Evolutionary conservation across 2,888 invertebrate genomes (phyloP).

Genomic region (Anticlea derivata): DNA sequence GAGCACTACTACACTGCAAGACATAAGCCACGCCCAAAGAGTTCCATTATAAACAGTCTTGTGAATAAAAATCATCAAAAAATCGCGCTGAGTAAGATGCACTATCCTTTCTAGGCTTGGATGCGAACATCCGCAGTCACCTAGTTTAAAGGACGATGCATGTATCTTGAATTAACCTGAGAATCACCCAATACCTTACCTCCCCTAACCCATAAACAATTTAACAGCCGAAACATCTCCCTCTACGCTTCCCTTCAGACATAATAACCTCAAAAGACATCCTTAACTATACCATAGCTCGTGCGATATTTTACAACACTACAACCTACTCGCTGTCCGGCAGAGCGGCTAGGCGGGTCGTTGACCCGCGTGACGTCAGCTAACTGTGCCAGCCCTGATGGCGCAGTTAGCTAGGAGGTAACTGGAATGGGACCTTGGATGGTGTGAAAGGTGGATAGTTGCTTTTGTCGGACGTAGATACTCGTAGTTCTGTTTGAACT

Average conservation of each 20-base stretch:
- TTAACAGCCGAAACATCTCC: background rate
- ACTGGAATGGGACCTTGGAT: conserved; percentile 26
- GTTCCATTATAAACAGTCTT: no score
- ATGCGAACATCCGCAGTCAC: no score
- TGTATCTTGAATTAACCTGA: no score
- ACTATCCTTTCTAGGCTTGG: no score
- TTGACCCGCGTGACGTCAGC: conserved; percentile 52
- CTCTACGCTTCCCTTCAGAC: background rate
- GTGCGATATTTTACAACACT: conserved; percentile 2
- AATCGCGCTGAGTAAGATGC: no score
- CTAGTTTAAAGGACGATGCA: no score
- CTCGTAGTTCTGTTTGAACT: no score
- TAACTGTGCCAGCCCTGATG: conserved; percentile 46
- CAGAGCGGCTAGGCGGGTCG: conserved; percentile 39
- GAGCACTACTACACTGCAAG: no score
- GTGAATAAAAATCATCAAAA: no score
- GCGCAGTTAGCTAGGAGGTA: conserved; percentile 28
- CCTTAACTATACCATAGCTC: conserved; percentile 7
- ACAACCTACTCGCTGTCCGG: conserved; percentile 35
- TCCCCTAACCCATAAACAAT: background rate
- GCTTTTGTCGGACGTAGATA: background rate
- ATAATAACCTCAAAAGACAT: conserved; percentile 9
- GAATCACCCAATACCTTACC: no score
- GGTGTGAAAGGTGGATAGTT: conserved; percentile 1
- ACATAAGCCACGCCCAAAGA: no score